Evolutionary conservation across 64 coral and sea anemone genomes (phyloP).

Genomic region (Stylophora pistillata): DNA sequence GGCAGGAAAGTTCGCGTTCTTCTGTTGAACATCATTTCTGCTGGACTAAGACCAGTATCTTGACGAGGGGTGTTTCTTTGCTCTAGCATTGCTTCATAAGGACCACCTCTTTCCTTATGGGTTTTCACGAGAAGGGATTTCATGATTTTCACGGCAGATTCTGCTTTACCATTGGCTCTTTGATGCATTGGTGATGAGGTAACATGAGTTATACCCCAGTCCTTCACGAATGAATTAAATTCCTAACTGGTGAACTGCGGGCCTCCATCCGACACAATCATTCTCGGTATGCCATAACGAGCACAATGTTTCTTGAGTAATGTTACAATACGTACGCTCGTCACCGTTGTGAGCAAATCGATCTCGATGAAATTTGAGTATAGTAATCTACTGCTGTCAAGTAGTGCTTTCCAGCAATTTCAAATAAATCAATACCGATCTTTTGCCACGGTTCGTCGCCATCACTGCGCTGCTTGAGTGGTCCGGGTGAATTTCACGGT

Average conservation of each 20-base stretch:
- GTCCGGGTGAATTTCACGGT: background rate
- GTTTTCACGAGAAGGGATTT: no score
- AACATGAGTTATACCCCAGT: no score
- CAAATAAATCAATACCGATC: constrained; percentile 35
- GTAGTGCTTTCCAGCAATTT: background rate
- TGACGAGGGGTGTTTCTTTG: no score
- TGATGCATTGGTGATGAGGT: constrained; percentile 49
- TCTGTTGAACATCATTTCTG: constrained; percentile 42
- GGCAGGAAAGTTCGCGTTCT: constrained; percentile 23
- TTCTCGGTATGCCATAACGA: no score
- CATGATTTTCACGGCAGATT: constrained; percentile 40
- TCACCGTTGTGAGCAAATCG: no score
- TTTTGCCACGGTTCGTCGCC: constrained; percentile 15
- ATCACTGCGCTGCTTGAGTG: constrained; percentile 31
- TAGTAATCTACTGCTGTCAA: constrained; percentile 10
- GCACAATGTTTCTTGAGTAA: background rate
- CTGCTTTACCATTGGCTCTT: constrained; percentile 44
- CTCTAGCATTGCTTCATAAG: no score
- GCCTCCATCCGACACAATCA: constrained; percentile 11
- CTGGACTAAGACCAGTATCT: no score
- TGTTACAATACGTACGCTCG: background rate
- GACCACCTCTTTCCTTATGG: no score
- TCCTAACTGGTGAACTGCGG: constrained; percentile 24
- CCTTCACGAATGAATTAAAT: constrained; percentile 48
- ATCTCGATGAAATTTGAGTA: background rate